Evolutionary conservation across 92 coral and sea anemone genomes (phyloP).

Genomic region (Siderastrea siderea): DNA sequence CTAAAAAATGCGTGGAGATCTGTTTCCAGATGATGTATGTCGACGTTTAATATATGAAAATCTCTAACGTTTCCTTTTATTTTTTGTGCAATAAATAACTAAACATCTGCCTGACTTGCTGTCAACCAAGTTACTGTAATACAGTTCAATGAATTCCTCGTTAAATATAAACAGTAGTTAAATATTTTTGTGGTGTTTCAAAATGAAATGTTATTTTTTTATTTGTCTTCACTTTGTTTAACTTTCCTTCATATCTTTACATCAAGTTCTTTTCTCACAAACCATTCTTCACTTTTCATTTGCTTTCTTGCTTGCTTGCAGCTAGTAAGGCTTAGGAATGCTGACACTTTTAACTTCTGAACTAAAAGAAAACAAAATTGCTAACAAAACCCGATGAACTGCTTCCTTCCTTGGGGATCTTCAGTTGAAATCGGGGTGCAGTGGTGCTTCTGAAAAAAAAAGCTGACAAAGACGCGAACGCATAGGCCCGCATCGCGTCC

Average conservation of each 20-base stretch:
- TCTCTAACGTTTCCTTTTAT: no score
- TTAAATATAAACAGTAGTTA: neutral
- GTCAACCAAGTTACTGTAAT: neutral
- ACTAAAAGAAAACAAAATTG: neutral
- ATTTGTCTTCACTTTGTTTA: neutral
- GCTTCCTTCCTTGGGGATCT: neutral
- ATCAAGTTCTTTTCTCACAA: neutral
- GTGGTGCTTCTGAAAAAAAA: neutral
- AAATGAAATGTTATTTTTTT: neutral
- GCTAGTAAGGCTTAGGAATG: neutral
- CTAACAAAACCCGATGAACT: neutral
- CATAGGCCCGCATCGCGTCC: neutral
- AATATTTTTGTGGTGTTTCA: neutral
- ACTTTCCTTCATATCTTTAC: constrained; percentile 1
- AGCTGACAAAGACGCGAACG: neutral
- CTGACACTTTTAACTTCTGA: neutral
- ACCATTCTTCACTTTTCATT: neutral
- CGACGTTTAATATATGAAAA: no score
- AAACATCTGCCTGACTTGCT: neutral
- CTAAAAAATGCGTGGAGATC: no score
- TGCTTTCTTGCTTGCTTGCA: neutral
- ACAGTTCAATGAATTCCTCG: no score
- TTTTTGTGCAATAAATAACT: neutral
- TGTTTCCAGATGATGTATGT: no score
- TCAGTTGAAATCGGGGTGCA: neutral